Evolutionary conservation across 2,113 vertebrate species (phyloP).

Genomic region (Oryzias curvinotus): DNA sequence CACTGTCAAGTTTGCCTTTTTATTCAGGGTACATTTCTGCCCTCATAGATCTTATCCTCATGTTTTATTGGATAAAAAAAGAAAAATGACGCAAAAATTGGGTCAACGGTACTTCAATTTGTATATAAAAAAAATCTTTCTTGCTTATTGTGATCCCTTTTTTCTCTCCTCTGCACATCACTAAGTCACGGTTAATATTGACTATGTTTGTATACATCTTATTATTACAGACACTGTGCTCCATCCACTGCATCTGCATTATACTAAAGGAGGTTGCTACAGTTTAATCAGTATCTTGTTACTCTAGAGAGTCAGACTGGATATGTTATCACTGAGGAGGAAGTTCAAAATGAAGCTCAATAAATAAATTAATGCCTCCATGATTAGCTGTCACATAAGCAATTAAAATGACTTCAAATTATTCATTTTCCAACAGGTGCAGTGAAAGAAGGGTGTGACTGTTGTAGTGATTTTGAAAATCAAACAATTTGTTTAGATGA

Average conservation of each 20-base stretch:
- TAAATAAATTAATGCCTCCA: constrained; percentile 80
- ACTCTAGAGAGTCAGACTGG: constrained; percentile 77
- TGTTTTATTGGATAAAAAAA: constrained; percentile 31
- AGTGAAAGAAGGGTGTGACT: constrained; percentile 61
- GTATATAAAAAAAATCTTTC: no score
- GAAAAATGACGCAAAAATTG: constrained; percentile 14
- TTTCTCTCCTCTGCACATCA: constrained; percentile 7
- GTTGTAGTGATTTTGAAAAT: constrained; percentile 75
- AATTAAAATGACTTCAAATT: constrained; percentile 79
- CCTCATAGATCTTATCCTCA: constrained; percentile 22
- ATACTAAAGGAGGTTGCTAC: constrained; percentile 76
- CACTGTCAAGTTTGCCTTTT: constrained; percentile 67
- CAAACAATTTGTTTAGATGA: constrained; percentile 75
- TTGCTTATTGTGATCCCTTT: no score
- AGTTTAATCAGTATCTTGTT: constrained; percentile 80
- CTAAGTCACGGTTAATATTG: constrained; percentile 46
- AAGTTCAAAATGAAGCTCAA: constrained; percentile 78
- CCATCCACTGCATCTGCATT: constrained; percentile 72
- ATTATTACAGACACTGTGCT: constrained; percentile 69
- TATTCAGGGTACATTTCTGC: constrained; percentile 31
- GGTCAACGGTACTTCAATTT: no score
- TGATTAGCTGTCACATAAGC: constrained; percentile 81
- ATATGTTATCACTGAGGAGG: constrained; percentile 80
- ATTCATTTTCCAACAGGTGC: constrained; percentile 76
- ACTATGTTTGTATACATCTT: constrained; percentile 62